A percentile compares a stretch with the other conserved stretches of the same genome.
phyloP scores from a whole-genome alignment of 35 echinoderm and acorn worm species.

The Ptychodera flava region DNA sequence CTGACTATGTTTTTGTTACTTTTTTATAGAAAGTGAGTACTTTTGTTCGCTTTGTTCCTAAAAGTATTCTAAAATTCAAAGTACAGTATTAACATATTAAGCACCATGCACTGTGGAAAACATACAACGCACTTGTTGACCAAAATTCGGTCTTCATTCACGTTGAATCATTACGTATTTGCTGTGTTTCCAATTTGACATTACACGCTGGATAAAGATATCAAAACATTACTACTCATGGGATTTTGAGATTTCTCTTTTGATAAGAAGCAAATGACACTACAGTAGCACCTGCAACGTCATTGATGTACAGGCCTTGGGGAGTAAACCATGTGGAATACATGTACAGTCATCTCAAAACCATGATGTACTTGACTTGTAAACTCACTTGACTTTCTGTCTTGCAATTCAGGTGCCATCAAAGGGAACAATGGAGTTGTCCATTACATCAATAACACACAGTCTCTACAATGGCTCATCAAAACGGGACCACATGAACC shows the following conservation, averaged over 20 bases:
- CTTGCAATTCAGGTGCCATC: constrained; percentile 45
- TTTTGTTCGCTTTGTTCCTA: neutral
- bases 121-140: too few relatives aligned
- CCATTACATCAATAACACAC: constrained; percentile 43
- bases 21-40: neutral
- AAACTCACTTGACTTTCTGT: neutral
- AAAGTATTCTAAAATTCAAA: neutral
- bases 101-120: too few relatives aligned
- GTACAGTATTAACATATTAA: too few relatives aligned
- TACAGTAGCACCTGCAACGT: too few relatives aligned
- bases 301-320: too few relatives aligned
- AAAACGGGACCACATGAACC: constrained; percentile 56
- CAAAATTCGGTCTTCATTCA: too few relatives aligned
- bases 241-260: too few relatives aligned
- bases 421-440: constrained; percentile 86
- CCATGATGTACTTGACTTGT: neutral
- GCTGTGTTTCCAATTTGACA: too few relatives aligned
- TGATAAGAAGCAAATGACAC: too few relatives aligned
- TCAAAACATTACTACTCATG: too few relatives aligned
- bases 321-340: constrained; percentile 18
- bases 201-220: too few relatives aligned
- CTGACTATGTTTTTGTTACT: neutral
- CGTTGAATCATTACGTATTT: too few relatives aligned
- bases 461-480: constrained; percentile 51
- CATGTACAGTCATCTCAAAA: neutral